A percentile compares a stretch with the other conserved stretches of the same genome.
phyloP scores from a whole-genome alignment of 2,888 invertebrate species.

The Ophion costatus region DNA sequence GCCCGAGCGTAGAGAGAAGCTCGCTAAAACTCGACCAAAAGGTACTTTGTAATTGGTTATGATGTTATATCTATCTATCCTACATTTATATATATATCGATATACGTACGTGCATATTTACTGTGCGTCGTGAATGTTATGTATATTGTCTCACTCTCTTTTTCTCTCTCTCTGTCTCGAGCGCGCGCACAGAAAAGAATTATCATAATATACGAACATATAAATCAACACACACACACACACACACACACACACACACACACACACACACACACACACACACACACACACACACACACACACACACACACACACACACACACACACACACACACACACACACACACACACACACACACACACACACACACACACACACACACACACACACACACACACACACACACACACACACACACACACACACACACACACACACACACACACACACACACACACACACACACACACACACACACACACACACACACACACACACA shows the following conservation, averaged over 20 bases:
- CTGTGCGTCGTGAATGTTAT: constrained; percentile 55
- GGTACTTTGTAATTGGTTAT: constrained; percentile 83
- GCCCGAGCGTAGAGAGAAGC: constrained; percentile 83
- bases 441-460: neutral
- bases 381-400: no score
- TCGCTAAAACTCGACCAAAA: constrained; percentile 83
- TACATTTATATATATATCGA: constrained; percentile 71
- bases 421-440: constrained; percentile 23
- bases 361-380: no score
- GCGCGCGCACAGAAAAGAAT: constrained; percentile 39
- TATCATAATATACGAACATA: neutral
- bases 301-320: neutral
- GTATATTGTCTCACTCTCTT: constrained; percentile 38
- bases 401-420: neutral
- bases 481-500: no score
- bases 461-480: no score
- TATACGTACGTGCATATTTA: constrained; percentile 69
- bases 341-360: neutral
- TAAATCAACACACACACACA: constrained; percentile 13
- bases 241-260: neutral
- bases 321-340: constrained; percentile 23
- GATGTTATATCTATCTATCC: constrained; percentile 77
- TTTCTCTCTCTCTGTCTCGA: neutral
- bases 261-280: no score
- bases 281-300: no score